phyloP scores from a whole-genome alignment of 2,797 vertebrate genomes.

The Leucoraja ocellata region DNA sequence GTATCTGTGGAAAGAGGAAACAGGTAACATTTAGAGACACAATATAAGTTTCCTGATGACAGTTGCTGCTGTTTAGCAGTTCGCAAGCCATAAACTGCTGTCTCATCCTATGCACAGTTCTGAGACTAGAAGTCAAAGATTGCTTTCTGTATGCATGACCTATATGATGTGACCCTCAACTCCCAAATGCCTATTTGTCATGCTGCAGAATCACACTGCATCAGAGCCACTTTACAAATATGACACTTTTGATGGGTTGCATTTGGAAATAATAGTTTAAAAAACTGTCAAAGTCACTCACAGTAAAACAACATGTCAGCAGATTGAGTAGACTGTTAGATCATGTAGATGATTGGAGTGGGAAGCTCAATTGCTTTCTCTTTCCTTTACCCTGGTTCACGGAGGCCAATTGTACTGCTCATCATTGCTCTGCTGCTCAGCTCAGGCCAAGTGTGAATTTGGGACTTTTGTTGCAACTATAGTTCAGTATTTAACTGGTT shows the following conservation, averaged over 20 bases:
- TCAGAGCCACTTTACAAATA: background rate
- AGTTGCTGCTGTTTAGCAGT: conserved; percentile 50
- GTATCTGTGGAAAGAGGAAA: no score
- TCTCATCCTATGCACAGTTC: conserved; percentile 67
- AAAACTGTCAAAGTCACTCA: background rate
- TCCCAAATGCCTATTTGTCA: background rate
- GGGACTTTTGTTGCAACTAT: background rate
- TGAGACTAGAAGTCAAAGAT: background rate
- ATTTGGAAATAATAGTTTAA: conserved; percentile 24
- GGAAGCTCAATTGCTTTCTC: background rate
- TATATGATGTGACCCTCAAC: background rate
- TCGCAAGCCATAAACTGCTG: conserved; percentile 63
- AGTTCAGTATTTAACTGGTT: background rate
- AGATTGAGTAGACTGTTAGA: background rate
- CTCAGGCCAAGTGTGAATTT: background rate
- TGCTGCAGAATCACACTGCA: background rate
- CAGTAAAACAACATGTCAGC: background rate
- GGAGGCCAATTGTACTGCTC: background rate
- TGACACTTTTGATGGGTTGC: background rate
- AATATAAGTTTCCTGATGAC: conserved; percentile 69
- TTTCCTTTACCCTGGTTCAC: background rate
- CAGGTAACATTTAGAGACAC: conserved; percentile 66
- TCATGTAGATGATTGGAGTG: background rate
- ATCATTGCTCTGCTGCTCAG: background rate
- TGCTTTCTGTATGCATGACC: background rate